phyloP scores from a whole-genome alignment of 1,140 invertebrate genomes.

The Ditylenchus dipsaci region DNA sequence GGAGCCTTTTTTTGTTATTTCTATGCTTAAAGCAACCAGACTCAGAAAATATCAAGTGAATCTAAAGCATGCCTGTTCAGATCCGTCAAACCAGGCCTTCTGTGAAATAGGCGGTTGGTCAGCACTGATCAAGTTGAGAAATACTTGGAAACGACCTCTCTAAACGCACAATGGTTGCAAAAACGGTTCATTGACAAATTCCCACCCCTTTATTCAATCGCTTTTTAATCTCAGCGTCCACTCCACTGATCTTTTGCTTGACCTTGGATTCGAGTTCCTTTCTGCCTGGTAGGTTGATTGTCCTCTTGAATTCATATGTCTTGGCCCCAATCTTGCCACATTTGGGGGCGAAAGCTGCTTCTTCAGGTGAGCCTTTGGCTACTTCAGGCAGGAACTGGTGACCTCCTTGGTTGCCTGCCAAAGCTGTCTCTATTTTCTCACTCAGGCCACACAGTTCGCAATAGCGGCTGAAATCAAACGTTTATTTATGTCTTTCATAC shows the following conservation, averaged over 20 bases:
- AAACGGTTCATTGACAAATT: not conserved
- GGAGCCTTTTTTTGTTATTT: not conserved
- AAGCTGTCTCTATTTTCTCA: conserved; percentile 48
- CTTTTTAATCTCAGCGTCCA: conserved; percentile 56
- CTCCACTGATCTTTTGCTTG: conserved; percentile 53
- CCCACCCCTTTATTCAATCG: conserved; percentile 55
- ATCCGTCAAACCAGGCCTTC: conserved; percentile 54
- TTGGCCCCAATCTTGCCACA: conserved; percentile 50
- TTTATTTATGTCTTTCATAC: too few relatives aligned
- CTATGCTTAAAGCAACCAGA: too few relatives aligned
- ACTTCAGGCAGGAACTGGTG: conserved; percentile 49
- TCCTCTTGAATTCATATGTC: conserved; percentile 54
- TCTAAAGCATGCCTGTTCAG: conserved; percentile 41
- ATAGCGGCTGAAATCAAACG: conserved; percentile 47
- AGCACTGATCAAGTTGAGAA: conserved; percentile 54
- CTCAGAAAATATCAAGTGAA: too few relatives aligned
- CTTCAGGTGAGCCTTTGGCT: conserved; percentile 39
- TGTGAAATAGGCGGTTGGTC: conserved; percentile 50
- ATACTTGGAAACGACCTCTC: conserved; percentile 57
- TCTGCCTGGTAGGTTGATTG: conserved; percentile 51
- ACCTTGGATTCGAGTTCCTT: conserved; percentile 51
- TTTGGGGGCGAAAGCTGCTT: conserved; percentile 41
- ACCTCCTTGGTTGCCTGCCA: conserved; percentile 37
- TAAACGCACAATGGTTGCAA: conserved; percentile 20
- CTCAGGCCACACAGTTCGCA: conserved; percentile 52